Evolutionary conservation across 2,113 vertebrate genomes (phyloP), one percentile per base, ranked within the genome.

Genomic region (Varanus komodoensis): DNA sequence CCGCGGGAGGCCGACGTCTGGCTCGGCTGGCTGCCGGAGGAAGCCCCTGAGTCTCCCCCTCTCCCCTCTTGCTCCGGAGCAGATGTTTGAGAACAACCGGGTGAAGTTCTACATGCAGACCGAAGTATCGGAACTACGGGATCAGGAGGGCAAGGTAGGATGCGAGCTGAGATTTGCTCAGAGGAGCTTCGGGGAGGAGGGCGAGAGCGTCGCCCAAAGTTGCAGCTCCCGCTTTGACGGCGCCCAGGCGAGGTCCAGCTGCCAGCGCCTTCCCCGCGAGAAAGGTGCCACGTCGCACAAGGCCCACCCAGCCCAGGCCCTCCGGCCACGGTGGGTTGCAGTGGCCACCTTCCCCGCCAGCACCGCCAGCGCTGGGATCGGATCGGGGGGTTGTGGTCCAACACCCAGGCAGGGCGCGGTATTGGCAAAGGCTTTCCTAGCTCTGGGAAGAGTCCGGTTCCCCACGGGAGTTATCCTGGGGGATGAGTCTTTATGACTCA

Each of bases 61-160:
- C 71, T 29, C 27, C 44, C 23, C 21, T 15, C 11, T 79, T 11
- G 48, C 15, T 44, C 27, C 23, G 8, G 61, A 82, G 67, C 96
- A 99, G 99, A 98, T 99, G 97, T 99, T 99, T 9, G 99, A 99
- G 96, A 98, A 93, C 89, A 98, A 99, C 95, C 97, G 97, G 85
- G 98, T 99, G 94, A 99, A 99, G 97, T 99, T 99, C 98, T 99
- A 99, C 97, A 99, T 99, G 98, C 98, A 99, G 97, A 99, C 99
- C 0, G 99, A 99, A 95, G 99, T 99, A 93, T 98, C 97, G 0
- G 99, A 99, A 96, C 98, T 99, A 93, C 97, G 98, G 93, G 99
- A 98, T 90, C 99, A 99, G 96, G 98, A 99, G 95, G 98, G 99
- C 97, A 98, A 99, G 99, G 99, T 99, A 97, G 2, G 48, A 84